phyloP scores from a whole-genome alignment of 2,113 vertebrate species.

The Rhabdornis inornatus region DNA sequence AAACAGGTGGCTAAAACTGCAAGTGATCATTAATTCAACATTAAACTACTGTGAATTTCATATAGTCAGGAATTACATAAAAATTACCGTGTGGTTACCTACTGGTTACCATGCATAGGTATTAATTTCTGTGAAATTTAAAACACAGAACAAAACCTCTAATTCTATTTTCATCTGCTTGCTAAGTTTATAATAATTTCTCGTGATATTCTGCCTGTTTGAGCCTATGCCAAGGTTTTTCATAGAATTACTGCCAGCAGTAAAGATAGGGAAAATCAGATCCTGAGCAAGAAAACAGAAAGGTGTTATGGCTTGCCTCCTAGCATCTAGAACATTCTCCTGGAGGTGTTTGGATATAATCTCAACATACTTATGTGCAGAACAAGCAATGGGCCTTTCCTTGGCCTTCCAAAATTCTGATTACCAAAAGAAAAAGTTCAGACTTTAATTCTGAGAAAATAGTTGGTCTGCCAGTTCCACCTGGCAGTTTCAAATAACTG shows the following conservation, averaged over 20 bases:
- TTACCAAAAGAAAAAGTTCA: neutral
- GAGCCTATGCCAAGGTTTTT: constrained; percentile 6
- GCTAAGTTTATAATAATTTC: constrained; percentile 23
- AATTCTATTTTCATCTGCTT: constrained; percentile 28
- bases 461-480: neutral
- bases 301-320: neutral
- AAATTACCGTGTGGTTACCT: constrained; percentile 32
- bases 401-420: neutral
- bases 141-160: constrained; percentile 19
- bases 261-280: neutral
- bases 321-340: neutral
- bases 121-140: neutral
- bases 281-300: neutral
- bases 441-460: neutral
- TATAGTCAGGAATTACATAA: constrained; percentile 14
- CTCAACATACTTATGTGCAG: neutral
- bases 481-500: neutral
- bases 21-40: constrained; percentile 3
- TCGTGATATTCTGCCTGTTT: neutral
- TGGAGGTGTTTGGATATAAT: neutral
- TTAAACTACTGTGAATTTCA: constrained; percentile 20
- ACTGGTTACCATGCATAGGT: neutral
- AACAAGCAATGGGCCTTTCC: neutral
- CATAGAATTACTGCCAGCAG: neutral
- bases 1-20: constrained; percentile 4